Conservation (phyloP, 1,140 invertebrate species). For the Chelonus insularis region DNA sequence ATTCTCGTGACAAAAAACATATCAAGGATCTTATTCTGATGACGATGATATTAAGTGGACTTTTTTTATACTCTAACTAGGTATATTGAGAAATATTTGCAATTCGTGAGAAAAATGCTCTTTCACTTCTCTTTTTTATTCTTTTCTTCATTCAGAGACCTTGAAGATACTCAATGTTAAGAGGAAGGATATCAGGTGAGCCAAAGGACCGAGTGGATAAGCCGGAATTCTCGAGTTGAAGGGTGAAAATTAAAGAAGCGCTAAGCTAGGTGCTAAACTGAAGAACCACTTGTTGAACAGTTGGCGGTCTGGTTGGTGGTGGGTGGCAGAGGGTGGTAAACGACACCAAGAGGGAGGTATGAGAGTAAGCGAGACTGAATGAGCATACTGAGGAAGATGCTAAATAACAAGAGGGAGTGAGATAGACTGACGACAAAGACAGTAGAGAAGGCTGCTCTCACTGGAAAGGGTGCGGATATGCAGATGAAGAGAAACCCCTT, state of each 20-base stretch:
- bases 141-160: no score
- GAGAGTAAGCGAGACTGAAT: slow-evolving; percentile 19
- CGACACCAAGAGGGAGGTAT: slow-evolving; percentile 34
- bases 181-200: no score
- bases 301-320: slow-evolving; percentile 32
- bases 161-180: no score
- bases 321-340: slow-evolving; percentile 42
- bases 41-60: no score
- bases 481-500: slow-evolving; percentile 53
- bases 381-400: slow-evolving; percentile 1
- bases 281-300: slow-evolving; percentile 60
- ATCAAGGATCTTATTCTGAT: no score
- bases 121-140: background rate
- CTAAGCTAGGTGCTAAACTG: slow-evolving; percentile 58
- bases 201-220: no score
- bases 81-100: no score
- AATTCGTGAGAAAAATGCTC: background rate
- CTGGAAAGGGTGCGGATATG: slow-evolving; percentile 50
- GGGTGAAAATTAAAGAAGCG: slow-evolving; percentile 58
- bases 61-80: no score
- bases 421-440: background rate
- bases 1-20: no score
- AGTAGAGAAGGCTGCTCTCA: background rate
- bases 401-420: background rate
- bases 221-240: slow-evolving; percentile 16